These are phyloP conservation scores for Sapajus apella DNA, from an alignment of 2,113 vertebrate species.

Conservation along the genomic window DNA sequence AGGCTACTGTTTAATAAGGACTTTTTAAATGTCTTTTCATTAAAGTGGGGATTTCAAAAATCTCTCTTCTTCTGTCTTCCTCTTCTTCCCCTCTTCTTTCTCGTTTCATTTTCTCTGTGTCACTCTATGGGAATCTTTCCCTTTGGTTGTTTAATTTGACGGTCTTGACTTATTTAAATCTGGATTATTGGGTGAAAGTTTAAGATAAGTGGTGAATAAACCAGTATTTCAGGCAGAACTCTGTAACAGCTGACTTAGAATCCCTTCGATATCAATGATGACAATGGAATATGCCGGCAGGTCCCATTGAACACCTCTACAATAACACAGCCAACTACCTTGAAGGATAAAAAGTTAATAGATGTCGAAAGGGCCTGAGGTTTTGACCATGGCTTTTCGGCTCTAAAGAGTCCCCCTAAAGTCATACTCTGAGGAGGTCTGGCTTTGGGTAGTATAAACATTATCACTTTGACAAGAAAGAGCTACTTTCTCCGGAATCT, in stretches of 20 bases:
- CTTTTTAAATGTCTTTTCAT: not conserved
- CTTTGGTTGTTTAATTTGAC: not conserved
- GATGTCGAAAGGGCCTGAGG: slow-evolving; percentile 82
- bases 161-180: slow-evolving; percentile 31
- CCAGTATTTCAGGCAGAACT: slow-evolving; percentile 16
- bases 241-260: slow-evolving; percentile 58
- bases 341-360: slow-evolving; percentile 83
- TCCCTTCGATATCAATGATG: slow-evolving; percentile 58
- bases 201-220: not conserved
- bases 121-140: not conserved
- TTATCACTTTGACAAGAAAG: slow-evolving; percentile 84
- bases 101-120: not conserved
- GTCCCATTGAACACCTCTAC: slow-evolving; percentile 70
- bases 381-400: slow-evolving; percentile 79
- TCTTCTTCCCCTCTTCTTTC: not conserved
- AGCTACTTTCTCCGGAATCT: slow-evolving; percentile 77
- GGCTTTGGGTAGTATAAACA: slow-evolving; percentile 84
- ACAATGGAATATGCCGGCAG: slow-evolving; percentile 62
- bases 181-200: not conserved
- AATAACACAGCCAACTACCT: slow-evolving; percentile 75
- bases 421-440: slow-evolving; percentile 83
- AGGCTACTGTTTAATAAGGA: not conserved
- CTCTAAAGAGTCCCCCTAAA: slow-evolving; percentile 82
- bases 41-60: not conserved
- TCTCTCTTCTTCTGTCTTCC: not conserved